phyloP scores from a whole-genome alignment of 2,113 vertebrate genomes.

The Ondatra zibethicus region DNA sequence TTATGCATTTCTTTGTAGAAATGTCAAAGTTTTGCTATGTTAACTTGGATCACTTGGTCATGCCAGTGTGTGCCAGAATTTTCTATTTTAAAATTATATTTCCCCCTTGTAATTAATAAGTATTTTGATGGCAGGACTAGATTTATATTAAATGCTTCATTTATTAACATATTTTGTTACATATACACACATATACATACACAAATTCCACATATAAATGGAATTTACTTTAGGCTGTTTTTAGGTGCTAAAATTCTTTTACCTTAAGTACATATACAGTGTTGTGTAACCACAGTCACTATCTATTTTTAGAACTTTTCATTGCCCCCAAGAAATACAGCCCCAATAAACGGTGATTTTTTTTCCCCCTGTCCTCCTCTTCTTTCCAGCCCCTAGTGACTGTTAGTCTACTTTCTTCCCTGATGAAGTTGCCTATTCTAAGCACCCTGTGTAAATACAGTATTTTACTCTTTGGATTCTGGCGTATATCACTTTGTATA shows the following conservation, averaged over 20 bases:
- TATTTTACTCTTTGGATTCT: slow-evolving; percentile 18
- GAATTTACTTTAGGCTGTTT: slow-evolving; percentile 10
- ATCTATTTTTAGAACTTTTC: slow-evolving; percentile 32
- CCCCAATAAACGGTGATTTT: not conserved
- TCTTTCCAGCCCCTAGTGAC: not conserved
- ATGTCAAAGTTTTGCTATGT: not conserved
- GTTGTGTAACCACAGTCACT: not conserved
- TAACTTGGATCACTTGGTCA: slow-evolving; percentile 33
- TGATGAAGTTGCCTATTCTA: not conserved
- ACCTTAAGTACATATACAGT: not conserved
- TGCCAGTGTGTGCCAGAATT: not conserved
- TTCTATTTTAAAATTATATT: slow-evolving; percentile 4
- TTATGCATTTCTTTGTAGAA: not conserved
- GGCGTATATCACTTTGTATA: not conserved
- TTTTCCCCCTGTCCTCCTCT: not conserved
- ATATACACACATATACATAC: not conserved
- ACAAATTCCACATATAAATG: not conserved
- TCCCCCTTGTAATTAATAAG: slow-evolving; percentile 16
- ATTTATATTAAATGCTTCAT: not conserved
- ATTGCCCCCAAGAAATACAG: not conserved
- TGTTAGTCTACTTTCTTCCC: not conserved
- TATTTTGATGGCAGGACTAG: not conserved
- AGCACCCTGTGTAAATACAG: not conserved
- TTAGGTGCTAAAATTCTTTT: not conserved
- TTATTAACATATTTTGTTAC: not conserved